Base-by-base conservation (phyloP, 2,113 vertebrate species). In the Physeter macrocephalus region DNA sequence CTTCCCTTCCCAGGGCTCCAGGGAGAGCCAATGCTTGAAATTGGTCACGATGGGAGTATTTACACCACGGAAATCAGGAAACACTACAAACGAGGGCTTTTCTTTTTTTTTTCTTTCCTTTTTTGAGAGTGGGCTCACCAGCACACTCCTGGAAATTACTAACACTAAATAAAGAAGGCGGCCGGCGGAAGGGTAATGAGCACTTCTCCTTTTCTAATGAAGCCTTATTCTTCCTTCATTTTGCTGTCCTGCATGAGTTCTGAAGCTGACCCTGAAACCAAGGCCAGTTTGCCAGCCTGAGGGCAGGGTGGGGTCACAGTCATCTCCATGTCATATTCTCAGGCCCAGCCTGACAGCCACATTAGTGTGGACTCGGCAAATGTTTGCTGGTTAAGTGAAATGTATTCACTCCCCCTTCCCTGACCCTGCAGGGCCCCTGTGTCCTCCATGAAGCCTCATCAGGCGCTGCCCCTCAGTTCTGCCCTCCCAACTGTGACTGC, bases 331-430 rank as follows among this genome's bases (percentile, higher is more conserved):
- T 49, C 62, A 14, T 0, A 2, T 36, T 21, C 31, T 13, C 18
- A 3, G 29, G 36, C 69, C 78, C n/a, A 20, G 46, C n/a, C 27
- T 0, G 17, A 12, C 59, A 3, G 15, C 25, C 43, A 34, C 36
- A 5, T 20, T 7, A 9, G 6, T 4, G 41, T 1, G 1, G 12
- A 20, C 17, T 23, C 27, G 10, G 59, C 29, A 39, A 5, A 2
- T 5, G 25, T 12, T 11, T 34, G 75, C 57, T 8, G 72, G 49
- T 0, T 36, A 20, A 0, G 21, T 4, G 49, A 27, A 27, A 39
- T 0, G 8, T 4, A 7, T 1, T 1, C 0, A 13, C 1, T 12
- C 13, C 31, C 8, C 5, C 18, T 23, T 3, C 57, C 34, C 36
- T 25, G 46, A 29, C 29, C 13, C n/a, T 4, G 9, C 20, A 10